These are phyloP conservation scores for Hypselothyrea guttata DNA, from an alignment of 2,888 invertebrate species.

Conservation along the genomic window DNA sequence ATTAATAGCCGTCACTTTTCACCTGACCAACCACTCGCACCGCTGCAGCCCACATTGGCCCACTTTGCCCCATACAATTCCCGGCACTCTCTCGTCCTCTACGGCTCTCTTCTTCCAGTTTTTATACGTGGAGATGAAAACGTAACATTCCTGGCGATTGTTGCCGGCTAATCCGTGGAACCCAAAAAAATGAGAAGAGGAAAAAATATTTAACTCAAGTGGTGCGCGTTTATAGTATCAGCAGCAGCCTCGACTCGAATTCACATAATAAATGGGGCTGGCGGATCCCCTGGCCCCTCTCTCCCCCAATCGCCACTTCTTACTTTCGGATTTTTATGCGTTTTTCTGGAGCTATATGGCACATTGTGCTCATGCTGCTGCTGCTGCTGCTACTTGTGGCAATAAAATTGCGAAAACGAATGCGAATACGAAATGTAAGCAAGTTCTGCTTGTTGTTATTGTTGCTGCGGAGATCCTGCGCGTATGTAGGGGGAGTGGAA, in stretches of 20 bases:
- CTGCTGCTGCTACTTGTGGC: conserved; percentile 42
- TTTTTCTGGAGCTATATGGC: conserved; percentile 42
- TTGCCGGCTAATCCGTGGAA: conserved; percentile 64
- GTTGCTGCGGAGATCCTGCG: conserved; percentile 2
- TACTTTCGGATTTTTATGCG: conserved; percentile 69
- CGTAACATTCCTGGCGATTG: conserved; percentile 61
- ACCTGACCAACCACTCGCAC: conserved; percentile 54
- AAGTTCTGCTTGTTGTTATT: conserved; percentile 39
- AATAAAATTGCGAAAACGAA: conserved; percentile 65
- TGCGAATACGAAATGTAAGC: conserved; percentile 68
- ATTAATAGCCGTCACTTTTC: conserved; percentile 74
- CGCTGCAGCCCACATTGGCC: neutral
- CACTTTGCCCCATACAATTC: conserved; percentile 22
- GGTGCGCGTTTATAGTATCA: conserved; percentile 53
- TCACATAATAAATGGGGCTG: conserved; percentile 69
- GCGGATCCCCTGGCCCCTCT: conserved; percentile 17
- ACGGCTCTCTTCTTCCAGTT: no score
- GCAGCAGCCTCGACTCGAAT: conserved; percentile 61
- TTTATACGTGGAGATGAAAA: conserved; percentile 60
- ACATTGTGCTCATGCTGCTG: conserved; percentile 37
- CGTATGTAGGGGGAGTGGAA: conserved; percentile 12
- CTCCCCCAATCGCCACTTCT: conserved; percentile 17
- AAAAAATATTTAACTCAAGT: conserved; percentile 61
- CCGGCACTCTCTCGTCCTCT: conserved; percentile 21
- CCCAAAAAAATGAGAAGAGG: conserved; percentile 12